phyloP scores from a whole-genome alignment of 2,888 invertebrate species.

The Hypolimnas misippus region DNA sequence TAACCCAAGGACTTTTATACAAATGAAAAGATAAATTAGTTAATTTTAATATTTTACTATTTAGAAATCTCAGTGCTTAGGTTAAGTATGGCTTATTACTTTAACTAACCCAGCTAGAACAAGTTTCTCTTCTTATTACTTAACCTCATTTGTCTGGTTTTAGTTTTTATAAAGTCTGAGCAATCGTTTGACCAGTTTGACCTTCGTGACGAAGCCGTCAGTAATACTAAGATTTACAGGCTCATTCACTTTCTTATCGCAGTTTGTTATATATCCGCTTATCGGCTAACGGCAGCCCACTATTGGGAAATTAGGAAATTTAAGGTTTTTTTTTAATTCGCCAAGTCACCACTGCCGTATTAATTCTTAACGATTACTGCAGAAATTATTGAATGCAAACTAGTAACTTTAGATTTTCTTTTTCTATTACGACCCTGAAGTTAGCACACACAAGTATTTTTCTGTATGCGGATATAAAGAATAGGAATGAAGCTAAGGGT shows the following conservation, averaged over 20 bases:
- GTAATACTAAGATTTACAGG: neutral
- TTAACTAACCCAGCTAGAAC: constrained; percentile 9
- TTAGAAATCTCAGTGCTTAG: neutral
- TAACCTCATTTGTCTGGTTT: constrained; percentile 5
- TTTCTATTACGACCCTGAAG: too few relatives aligned
- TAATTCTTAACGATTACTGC: too few relatives aligned
- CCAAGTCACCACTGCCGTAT: too few relatives aligned
- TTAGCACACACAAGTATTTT: too few relatives aligned
- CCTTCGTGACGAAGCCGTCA: constrained; percentile 12
- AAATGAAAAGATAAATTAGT: too few relatives aligned
- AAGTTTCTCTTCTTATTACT: constrained; percentile 11
- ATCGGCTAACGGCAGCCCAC: neutral
- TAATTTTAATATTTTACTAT: too few relatives aligned
- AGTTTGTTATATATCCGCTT: neutral
- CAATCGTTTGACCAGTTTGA: constrained; percentile 3
- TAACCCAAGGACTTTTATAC: too few relatives aligned
- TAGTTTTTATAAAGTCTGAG: constrained; percentile 13
- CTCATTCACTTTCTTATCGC: neutral
- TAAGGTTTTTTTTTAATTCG: too few relatives aligned
- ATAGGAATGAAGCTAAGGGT: too few relatives aligned
- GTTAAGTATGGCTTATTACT: neutral
- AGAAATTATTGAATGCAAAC: too few relatives aligned
- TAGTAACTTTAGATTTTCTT: too few relatives aligned
- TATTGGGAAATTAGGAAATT: neutral
- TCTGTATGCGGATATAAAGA: too few relatives aligned